Evolutionary conservation across 2,113 vertebrate genomes (phyloP).

Genomic region (Myotis yumanensis): DNA sequence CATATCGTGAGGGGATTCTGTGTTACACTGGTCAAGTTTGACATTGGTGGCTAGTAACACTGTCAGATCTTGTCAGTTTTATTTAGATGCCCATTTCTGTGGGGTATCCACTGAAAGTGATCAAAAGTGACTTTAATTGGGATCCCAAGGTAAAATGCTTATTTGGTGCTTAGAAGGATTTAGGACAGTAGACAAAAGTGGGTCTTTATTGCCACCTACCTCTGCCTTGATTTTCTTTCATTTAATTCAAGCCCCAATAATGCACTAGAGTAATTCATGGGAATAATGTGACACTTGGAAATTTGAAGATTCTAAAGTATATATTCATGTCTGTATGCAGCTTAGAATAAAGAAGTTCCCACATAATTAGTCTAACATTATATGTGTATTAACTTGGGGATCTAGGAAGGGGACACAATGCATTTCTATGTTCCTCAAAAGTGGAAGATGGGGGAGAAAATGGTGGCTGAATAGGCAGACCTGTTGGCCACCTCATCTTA

Average conservation of each 20-base stretch:
- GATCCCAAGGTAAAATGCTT: neutral
- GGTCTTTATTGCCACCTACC: neutral
- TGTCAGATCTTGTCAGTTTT: slow-evolving; percentile 31
- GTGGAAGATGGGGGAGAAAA: neutral
- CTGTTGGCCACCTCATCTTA: no score
- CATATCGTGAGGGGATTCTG: neutral
- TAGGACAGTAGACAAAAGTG: neutral
- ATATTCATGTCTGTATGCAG: neutral
- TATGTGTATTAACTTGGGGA: neutral
- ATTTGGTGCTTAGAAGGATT: slow-evolving; percentile 18
- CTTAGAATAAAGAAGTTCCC: neutral
- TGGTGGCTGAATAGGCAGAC: no score
- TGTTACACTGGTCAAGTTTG: neutral
- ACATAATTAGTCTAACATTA: neutral
- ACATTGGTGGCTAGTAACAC: neutral
- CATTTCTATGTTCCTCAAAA: neutral
- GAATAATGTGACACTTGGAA: neutral
- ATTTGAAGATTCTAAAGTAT: neutral
- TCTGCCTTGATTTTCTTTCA: neutral
- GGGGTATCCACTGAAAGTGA: neutral
- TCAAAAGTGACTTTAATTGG: slow-evolving; percentile 45
- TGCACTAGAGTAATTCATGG: neutral
- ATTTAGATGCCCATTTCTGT: slow-evolving; percentile 21
- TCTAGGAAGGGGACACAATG: neutral
- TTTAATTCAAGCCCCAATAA: neutral